Evolutionary conservation across 1,140 invertebrate species (phyloP).

Genomic region (Drosophila oshimai): DNA sequence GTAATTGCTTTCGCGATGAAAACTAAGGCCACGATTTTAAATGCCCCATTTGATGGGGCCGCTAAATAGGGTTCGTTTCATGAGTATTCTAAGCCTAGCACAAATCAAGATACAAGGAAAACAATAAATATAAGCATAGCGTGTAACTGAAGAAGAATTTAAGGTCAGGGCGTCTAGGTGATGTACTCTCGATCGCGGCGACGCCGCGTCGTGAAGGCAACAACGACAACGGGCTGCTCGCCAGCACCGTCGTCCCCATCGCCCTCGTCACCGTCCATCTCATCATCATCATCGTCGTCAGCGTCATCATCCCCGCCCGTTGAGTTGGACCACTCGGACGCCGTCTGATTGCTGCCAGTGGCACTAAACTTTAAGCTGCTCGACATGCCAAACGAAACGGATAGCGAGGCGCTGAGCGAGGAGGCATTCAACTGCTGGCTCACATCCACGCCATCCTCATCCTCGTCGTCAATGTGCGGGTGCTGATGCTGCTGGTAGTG

Average conservation of each 20-base stretch:
- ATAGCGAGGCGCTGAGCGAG: slow-evolving; percentile 67
- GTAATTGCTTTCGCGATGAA: slow-evolving; percentile 42
- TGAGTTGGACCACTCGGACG: slow-evolving; percentile 78
- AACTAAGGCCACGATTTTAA: slow-evolving; percentile 70
- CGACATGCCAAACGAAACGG: slow-evolving; percentile 72
- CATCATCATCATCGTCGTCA: slow-evolving; percentile 35
- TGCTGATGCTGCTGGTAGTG: slow-evolving; percentile 46
- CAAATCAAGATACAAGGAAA: slow-evolving; percentile 15
- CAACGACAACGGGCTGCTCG: slow-evolving; percentile 50
- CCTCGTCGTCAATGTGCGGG: slow-evolving; percentile 53
- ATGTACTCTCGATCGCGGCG: slow-evolving; percentile 65
- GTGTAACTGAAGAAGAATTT: slow-evolving; percentile 11
- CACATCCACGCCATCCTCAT: slow-evolving; percentile 62
- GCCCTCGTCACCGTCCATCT: slow-evolving; percentile 26
- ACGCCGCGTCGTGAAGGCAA: slow-evolving; percentile 55
- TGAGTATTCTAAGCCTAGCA: slow-evolving; percentile 58
- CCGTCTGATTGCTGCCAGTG: slow-evolving; percentile 65
- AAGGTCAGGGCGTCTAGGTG: slow-evolving; percentile 47
- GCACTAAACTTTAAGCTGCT: slow-evolving; percentile 75
- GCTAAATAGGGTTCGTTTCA: slow-evolving; percentile 27
- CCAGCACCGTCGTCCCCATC: slow-evolving; percentile 36
- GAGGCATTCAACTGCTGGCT: slow-evolving; percentile 67
- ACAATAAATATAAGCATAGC: slow-evolving; percentile 15
- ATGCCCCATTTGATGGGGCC: slow-evolving; percentile 53
- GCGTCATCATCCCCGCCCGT: slow-evolving; percentile 63